Evolutionary conservation across 2,797 vertebrate species (phyloP).

Genomic region (Parotocinclus haroldoi): DNA sequence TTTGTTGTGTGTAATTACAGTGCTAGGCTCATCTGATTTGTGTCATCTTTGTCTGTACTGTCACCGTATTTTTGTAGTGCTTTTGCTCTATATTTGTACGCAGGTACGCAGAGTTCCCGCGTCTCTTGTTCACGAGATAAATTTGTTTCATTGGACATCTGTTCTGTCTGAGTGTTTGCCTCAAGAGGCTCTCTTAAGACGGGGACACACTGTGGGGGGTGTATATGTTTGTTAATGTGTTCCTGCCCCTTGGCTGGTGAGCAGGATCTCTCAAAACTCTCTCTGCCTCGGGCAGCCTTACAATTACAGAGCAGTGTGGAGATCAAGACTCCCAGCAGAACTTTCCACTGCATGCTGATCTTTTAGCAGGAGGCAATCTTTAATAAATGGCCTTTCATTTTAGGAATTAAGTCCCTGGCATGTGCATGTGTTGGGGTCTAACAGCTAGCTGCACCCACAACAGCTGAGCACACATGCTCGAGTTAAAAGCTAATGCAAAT

Average conservation of each 20-base stretch:
- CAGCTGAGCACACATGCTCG: conserved; percentile 41
- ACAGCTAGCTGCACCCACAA: background rate
- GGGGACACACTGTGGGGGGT: conserved; percentile 9
- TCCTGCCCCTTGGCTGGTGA: conserved; percentile 25
- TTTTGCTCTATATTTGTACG: too few relatives aligned
- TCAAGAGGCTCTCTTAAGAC: conserved; percentile 30
- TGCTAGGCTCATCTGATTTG: too few relatives aligned
- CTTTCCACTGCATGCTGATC: conserved; percentile 2
- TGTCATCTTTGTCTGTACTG: too few relatives aligned
- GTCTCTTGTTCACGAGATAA: too few relatives aligned
- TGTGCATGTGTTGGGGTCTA: conserved; percentile 20
- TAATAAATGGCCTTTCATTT: background rate
- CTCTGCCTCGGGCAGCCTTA: conserved; percentile 20
- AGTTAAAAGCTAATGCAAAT: background rate
- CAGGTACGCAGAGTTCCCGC: too few relatives aligned
- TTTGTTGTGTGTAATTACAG: too few relatives aligned
- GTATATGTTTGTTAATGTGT: conserved; percentile 16
- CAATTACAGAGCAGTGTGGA: conserved; percentile 15
- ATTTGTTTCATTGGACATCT: background rate
- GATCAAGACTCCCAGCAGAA: conserved; percentile 3
- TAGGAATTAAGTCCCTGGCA: conserved; percentile 20
- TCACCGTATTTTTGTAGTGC: too few relatives aligned
- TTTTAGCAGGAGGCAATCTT: too few relatives aligned
- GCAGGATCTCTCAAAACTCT: conserved; percentile 30
- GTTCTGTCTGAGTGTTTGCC: conserved; percentile 17